Evolutionary conservation across 2,113 vertebrate genomes (phyloP).

Genomic region (Prionailurus bengalensis): DNA sequence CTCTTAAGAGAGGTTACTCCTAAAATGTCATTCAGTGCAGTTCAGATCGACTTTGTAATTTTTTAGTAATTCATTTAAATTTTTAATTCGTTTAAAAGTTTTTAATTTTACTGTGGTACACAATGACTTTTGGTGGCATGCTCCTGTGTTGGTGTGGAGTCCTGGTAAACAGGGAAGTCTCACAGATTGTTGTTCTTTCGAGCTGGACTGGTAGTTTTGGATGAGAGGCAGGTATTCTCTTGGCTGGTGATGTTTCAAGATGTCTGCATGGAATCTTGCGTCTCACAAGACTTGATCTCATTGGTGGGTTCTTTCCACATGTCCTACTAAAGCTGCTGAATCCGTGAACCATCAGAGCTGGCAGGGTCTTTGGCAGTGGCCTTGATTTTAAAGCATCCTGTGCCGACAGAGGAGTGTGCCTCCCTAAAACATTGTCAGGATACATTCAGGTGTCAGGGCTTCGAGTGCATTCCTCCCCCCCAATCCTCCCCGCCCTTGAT

Average conservation of each 20-base stretch:
- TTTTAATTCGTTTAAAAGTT: neutral
- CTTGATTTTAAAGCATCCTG: neutral
- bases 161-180: neutral
- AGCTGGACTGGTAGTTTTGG: neutral
- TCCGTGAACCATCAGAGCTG: neutral
- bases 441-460: neutral
- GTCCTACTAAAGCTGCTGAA: neutral
- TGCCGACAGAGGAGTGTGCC: neutral
- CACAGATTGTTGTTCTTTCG: neutral
- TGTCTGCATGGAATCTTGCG: neutral
- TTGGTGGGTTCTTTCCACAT: neutral
- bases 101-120: neutral
- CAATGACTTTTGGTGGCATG: neutral
- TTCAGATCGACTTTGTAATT: neutral
- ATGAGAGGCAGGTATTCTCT: neutral
- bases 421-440: neutral
- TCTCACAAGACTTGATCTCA: neutral
- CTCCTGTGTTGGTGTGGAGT: neutral
- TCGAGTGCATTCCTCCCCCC: rapidly evolving
- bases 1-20: neutral
- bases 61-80: neutral
- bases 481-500: neutral
- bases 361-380: neutral
- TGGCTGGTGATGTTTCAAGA: neutral
- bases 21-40: neutral